Evolutionary conservation across 53 echinoderm and acorn worm species (phyloP), one percentile per base, ranked within the genome.

Genomic region (Crossaster papposus): DNA sequence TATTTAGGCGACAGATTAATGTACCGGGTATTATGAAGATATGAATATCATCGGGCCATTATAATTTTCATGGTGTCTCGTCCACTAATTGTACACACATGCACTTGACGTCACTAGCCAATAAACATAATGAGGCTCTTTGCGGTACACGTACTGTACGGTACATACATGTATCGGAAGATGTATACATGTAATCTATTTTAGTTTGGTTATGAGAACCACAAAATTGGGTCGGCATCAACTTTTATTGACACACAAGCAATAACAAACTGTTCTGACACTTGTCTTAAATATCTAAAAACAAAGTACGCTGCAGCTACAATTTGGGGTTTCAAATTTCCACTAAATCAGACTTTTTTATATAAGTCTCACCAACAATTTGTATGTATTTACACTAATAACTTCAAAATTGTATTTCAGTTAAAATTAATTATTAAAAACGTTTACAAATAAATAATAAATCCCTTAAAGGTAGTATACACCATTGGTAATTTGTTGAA

Each of bases 51-150:
- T 20, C 22, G 14, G 33, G 23, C 35, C 35, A 73, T 33, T 73
- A 68, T 68, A 26, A 26, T 28, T 68, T 68, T 68, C 68, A 68
- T 68, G 26, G 17, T 28, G 24, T 28, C 17, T 68, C 68, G 28
- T 0, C n/a, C 68, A 68, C 44, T 44, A 44, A 5, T 7, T 44
- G 1, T 44, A 44, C 44, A 68, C 24, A n/a, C 2, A 7, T 65
- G 28, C 68, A 14, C 68, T 68, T n/a, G 68, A 68, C 68, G 68
- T 68, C 68, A 68, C 24, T 68, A 68, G 68, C 28, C 22, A n/a
- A n/a, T n/a, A n/a, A n/a, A n/a, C n/a, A n/a, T 7, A 44, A 44
- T 44, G 44, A 44, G 44, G 44, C 44, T 7, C 44, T 68, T 68
- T 3, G 10, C 11, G 68, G 28, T 68, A 68, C 68, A 26, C 28